phyloP scores from a whole-genome alignment of 2,888 invertebrate genomes.

The Achlya flavicornis region DNA sequence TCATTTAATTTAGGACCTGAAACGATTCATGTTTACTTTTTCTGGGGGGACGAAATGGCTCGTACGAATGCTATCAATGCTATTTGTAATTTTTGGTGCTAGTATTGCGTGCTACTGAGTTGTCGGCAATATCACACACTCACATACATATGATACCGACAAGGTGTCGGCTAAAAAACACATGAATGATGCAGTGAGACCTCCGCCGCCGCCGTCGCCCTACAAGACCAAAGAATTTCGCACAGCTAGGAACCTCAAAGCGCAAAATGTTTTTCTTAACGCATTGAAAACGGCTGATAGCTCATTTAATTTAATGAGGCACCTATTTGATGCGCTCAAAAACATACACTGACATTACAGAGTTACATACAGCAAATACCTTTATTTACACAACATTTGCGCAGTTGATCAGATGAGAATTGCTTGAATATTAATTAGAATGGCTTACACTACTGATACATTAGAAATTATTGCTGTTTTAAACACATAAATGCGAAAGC shows the following conservation, averaged over 20 bases:
- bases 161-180: constrained; percentile 79
- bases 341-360: constrained; percentile 26
- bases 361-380: constrained; percentile 17
- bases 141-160: constrained; percentile 76
- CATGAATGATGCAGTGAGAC: constrained; percentile 82
- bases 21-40: not conserved
- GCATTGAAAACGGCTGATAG: constrained; percentile 72
- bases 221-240: constrained; percentile 78
- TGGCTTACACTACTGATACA: not conserved
- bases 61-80: not conserved
- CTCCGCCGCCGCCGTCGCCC: constrained; percentile 65
- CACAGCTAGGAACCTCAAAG: constrained; percentile 71
- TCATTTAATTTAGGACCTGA: not conserved
- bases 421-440: not conserved
- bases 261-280: constrained; percentile 64
- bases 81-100: constrained; percentile 6
- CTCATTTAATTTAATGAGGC: constrained; percentile 77
- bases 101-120: constrained; percentile 21
- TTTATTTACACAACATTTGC: constrained; percentile 3
- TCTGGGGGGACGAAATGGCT: not conserved
- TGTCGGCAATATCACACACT: constrained; percentile 69
- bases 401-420: not conserved
- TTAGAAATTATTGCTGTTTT: not conserved
- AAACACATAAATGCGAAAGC: not conserved
- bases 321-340: constrained; percentile 43